phyloP scores from a whole-genome alignment of 2,113 vertebrate genomes.

The Periophthalmodon schlosseri region DNA sequence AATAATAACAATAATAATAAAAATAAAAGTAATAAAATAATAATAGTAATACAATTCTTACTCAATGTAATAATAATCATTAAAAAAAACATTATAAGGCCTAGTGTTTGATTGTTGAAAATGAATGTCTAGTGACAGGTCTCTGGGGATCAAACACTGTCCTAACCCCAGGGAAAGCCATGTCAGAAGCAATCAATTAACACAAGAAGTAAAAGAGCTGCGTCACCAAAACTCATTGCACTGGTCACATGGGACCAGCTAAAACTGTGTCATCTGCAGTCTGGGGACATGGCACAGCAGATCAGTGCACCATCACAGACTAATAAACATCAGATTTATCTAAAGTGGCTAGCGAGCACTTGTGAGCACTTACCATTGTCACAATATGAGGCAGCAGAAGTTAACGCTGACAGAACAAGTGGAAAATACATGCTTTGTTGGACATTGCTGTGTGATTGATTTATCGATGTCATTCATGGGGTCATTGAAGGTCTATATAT shows the following conservation, averaged over 20 bases:
- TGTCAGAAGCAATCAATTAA: slow-evolving; percentile 48
- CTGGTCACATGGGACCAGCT: slow-evolving; percentile 9
- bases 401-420: background rate
- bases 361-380: background rate
- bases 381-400: background rate
- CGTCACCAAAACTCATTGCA: slow-evolving; percentile 23
- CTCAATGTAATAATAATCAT: too few relatives aligned
- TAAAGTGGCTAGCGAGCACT: background rate
- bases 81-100: background rate
- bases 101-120: background rate
- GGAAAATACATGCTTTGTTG: slow-evolving; percentile 42
- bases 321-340: background rate
- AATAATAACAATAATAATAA: too few relatives aligned
- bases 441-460: slow-evolving; percentile 12
- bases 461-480: slow-evolving; percentile 10
- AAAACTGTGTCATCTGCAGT: slow-evolving; percentile 14
- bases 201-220: slow-evolving; percentile 39
- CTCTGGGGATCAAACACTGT: slow-evolving; percentile 19
- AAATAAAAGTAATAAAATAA: too few relatives aligned
- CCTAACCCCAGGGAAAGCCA: slow-evolving; percentile 30
- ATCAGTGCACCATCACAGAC: slow-evolving; percentile 2
- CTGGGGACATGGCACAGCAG: background rate
- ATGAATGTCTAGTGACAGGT: background rate
- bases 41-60: too few relatives aligned
- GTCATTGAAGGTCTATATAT: slow-evolving; percentile 26